A percentile compares a stretch with the other conserved stretches of the same genome.
phyloP scores from a whole-genome alignment of 1,140 invertebrate species.

The Magallana ariakensis region DNA sequence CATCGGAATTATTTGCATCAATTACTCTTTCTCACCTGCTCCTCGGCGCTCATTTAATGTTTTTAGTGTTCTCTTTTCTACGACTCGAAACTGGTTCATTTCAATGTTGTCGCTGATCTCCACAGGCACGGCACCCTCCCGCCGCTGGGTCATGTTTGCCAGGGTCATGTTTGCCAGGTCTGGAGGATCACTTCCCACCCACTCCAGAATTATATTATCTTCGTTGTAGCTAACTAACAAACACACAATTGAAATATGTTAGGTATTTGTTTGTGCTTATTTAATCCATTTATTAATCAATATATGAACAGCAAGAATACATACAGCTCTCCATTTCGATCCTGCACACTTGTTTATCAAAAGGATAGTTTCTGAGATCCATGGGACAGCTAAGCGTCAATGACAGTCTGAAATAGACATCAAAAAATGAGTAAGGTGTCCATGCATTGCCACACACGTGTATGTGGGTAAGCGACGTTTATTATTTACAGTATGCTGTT shows the following conservation, averaged over 20 bases:
- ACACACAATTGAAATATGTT: background rate
- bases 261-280: background rate
- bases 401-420: constrained; percentile 85
- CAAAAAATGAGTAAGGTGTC: background rate
- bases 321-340: constrained; percentile 99
- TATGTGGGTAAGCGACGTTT: too few species aligned
- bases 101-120: constrained; percentile 55
- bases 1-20: background rate
- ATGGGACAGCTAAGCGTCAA: constrained; percentile 99
- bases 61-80: constrained; percentile 36
- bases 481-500: too few species aligned
- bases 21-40: constrained; percentile 22
- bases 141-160: background rate
- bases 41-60: constrained; percentile 45
- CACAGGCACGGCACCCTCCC: constrained; percentile 11
- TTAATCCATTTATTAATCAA: background rate
- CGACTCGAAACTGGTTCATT: constrained; percentile 70
- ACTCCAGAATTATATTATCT: constrained; percentile 68
- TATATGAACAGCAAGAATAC: constrained; percentile 76
- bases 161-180: background rate
- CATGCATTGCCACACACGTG: too few species aligned
- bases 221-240: constrained; percentile 73
- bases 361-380: constrained; percentile 98
- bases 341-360: constrained; percentile 98
- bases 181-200: constrained; percentile 50